Conservation (phyloP, 2,888 invertebrate species). For the Tolmerus cingulatus region DNA sequence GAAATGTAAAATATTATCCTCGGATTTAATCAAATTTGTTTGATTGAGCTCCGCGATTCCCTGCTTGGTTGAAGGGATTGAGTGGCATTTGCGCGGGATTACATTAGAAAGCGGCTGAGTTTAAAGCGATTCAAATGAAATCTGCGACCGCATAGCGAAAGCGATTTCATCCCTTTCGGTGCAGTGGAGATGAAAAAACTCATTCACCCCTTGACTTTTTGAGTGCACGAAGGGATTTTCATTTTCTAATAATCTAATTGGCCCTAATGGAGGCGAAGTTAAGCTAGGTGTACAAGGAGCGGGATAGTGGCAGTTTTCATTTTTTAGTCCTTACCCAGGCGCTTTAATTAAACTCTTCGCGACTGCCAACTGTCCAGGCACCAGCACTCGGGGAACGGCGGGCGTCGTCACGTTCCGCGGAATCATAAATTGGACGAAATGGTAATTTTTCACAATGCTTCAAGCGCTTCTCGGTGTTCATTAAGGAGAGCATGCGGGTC, state of each 20-base stretch:
- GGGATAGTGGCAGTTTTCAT: not conserved
- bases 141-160: conserved; percentile 17
- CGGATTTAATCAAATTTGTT: conserved; percentile 32
- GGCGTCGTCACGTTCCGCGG: not conserved
- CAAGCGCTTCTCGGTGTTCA: conserved; percentile 41
- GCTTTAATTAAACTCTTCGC: conserved; percentile 17
- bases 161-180: not conserved
- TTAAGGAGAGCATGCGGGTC: conserved; percentile 48
- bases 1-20: conserved; percentile 34
- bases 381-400: not conserved
- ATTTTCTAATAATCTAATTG: conserved; percentile 30
- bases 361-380: not conserved
- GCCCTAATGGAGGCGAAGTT: not conserved
- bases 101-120: not conserved
- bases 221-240: not conserved
- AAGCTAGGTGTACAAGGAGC: not conserved
- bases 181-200: not conserved
- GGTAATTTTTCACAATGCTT: conserved; percentile 45
- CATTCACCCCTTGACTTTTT: conserved; percentile 7
- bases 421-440: conserved; percentile 45
- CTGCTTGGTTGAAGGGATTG: not conserved
- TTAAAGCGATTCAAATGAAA: conserved; percentile 3
- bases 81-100: conserved; percentile 15
- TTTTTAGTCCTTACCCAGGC: not conserved
- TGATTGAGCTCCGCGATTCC: conserved; percentile 10